Conservation (phyloP, 2,888 invertebrate genomes). For the Antitype chi region DNA sequence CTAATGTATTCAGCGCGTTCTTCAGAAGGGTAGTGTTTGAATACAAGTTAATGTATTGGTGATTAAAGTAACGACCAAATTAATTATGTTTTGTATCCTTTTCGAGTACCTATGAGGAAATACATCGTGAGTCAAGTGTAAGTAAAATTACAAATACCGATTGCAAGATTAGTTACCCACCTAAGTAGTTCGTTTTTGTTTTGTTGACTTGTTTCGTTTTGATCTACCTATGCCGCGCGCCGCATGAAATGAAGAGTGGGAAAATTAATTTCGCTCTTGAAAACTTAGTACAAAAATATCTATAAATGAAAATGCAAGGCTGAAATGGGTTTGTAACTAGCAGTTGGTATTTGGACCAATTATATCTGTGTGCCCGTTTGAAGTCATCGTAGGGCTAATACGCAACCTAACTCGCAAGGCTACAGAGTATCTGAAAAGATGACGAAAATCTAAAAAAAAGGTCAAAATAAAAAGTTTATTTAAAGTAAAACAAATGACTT, state of each 20-base stretch:
- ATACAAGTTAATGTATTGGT: slow-evolving; percentile 18
- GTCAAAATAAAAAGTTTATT: too few species aligned
- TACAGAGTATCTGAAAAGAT: neutral
- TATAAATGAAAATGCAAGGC: neutral
- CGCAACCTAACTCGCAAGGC: neutral
- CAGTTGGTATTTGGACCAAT: neutral
- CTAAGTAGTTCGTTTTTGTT: neutral
- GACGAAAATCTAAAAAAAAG: too few species aligned
- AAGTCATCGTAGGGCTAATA: neutral
- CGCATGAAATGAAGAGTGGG: neutral
- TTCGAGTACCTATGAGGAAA: neutral
- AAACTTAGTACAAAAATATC: neutral
- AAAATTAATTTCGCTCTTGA: neutral
- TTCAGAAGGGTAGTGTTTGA: slow-evolving; percentile 9
- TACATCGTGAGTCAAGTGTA: neutral
- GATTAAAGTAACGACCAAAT: neutral
- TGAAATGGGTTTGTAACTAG: neutral
- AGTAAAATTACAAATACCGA: neutral
- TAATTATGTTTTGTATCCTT: neutral
- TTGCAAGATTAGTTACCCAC: too few species aligned
- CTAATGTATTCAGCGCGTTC: slow-evolving; percentile 31
- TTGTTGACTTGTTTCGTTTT: neutral
- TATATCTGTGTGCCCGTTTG: neutral
- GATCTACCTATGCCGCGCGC: neutral
- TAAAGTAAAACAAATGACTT: too few species aligned